Conservation (phyloP, 1,140 invertebrate species). For the Doryteuthis pealeii region DNA sequence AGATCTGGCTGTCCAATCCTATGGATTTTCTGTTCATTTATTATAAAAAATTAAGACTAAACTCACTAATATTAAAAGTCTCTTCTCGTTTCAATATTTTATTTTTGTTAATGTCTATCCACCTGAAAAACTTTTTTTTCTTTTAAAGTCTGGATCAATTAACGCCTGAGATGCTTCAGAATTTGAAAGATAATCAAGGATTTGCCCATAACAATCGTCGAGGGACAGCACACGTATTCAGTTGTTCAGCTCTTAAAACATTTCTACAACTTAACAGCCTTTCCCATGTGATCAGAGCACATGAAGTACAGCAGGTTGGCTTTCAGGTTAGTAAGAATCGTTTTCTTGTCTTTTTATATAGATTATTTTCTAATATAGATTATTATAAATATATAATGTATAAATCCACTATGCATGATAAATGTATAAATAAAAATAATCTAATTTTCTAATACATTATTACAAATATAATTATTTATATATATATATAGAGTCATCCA, state of each 20-base stretch:
- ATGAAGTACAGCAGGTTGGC: conserved; percentile 72
- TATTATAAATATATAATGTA: neutral
- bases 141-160: conserved; percentile 49
- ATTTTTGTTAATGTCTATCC: too few relatives aligned
- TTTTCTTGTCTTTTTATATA: too few relatives aligned
- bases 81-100: too few relatives aligned
- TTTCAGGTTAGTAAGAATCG: conserved; percentile 66
- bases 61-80: too few relatives aligned
- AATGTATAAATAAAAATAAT: too few relatives aligned
- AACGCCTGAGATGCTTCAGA: conserved; percentile 62
- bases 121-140: too few relatives aligned
- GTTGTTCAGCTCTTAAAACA: conserved; percentile 67
- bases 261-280: conserved; percentile 70
- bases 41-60: too few relatives aligned
- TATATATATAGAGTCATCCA: too few relatives aligned
- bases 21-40: too few relatives aligned
- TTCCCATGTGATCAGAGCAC: conserved; percentile 72
- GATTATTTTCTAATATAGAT: neutral
- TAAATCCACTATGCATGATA: neutral
- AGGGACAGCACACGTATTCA: conserved; percentile 75
- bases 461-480: too few relatives aligned
- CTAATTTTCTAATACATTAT: too few relatives aligned
- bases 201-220: conserved; percentile 71
- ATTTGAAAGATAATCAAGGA: conserved; percentile 67
- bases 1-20: too few relatives aligned